Evolutionary conservation across 2,113 vertebrate species (phyloP).

Genomic region (Chamaetylas fuelleborni): DNA sequence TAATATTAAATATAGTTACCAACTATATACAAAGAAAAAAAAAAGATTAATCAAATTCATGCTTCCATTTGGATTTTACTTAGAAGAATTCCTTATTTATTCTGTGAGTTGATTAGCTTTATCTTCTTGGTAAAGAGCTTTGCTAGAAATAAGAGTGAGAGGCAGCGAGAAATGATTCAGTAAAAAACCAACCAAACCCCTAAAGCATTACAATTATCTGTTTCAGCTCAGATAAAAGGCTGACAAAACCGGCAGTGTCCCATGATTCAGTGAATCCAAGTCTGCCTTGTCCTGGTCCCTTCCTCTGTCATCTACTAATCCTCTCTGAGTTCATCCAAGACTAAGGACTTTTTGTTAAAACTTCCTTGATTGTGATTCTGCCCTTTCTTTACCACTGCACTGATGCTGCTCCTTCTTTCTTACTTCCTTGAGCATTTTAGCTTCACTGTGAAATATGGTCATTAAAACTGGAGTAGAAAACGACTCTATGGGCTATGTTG

Average conservation of each 20-base stretch:
- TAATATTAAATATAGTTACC: neutral
- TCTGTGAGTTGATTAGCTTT: slow-evolving; percentile 23
- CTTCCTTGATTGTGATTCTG: neutral
- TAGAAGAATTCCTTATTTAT: neutral
- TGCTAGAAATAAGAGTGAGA: slow-evolving; percentile 27
- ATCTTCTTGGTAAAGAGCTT: slow-evolving; percentile 1
- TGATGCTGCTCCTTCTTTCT: neutral
- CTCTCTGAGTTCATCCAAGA: neutral
- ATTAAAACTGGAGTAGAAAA: neutral
- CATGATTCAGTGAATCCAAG: neutral
- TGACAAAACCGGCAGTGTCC: neutral
- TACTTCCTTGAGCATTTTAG: neutral
- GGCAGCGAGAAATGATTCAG: neutral
- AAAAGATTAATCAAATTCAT: neutral
- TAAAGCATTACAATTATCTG: neutral
- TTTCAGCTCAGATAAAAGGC: neutral
- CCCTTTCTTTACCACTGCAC: neutral
- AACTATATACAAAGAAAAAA: neutral
- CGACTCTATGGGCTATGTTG: neutral
- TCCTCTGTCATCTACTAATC: neutral
- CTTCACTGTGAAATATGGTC: neutral
- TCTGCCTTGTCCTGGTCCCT: neutral
- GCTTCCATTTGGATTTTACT: neutral
- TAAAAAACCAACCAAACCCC: neutral
- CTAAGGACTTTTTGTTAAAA: neutral